A percentile compares a stretch with the other conserved stretches of the same genome.
Conservation (phyloP, 37 sponge, comb jelly and placozoan genomes). For the Mnemiopsis leidyi region DNA sequence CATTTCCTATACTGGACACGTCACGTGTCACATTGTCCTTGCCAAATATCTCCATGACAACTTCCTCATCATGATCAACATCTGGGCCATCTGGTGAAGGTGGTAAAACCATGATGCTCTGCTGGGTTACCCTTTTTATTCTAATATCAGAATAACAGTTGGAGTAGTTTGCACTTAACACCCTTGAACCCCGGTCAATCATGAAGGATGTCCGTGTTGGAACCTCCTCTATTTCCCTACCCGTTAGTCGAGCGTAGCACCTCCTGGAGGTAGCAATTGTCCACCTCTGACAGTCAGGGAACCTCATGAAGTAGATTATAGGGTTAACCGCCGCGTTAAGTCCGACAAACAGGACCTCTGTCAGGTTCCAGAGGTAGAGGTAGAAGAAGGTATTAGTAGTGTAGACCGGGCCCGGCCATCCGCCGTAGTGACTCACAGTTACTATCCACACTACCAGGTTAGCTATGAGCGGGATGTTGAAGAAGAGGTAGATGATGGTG, state of each 20-base stretch:
- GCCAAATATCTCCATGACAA: not conserved
- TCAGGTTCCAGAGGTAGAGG: not conserved
- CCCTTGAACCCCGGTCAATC: not conserved
- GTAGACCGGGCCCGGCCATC: not conserved
- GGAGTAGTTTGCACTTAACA: not conserved
- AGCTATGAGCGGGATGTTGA: constrained; percentile 17
- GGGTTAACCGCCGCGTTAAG: constrained; percentile 14
- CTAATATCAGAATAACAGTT: not conserved
- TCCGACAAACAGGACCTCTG: constrained; percentile 10
- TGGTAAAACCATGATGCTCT: not conserved
- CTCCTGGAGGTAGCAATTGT: not conserved
- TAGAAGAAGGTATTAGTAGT: not conserved
- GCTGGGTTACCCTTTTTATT: not conserved
- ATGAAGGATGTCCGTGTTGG: not conserved
- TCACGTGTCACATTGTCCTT: too few relatives aligned
- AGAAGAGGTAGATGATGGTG: not conserved
- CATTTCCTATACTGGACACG: not conserved
- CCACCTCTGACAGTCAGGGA: constrained; percentile 32
- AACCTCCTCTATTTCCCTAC: not conserved
- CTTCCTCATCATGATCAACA: not conserved
- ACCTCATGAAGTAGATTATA: not conserved
- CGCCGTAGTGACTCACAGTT: not conserved
- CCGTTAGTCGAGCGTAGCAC: not conserved
- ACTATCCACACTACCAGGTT: not conserved
- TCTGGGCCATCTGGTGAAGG: not conserved